Evolutionary conservation across 2,888 invertebrate genomes (phyloP).

Genomic region (Hermaeophaga mercurialis): DNA sequence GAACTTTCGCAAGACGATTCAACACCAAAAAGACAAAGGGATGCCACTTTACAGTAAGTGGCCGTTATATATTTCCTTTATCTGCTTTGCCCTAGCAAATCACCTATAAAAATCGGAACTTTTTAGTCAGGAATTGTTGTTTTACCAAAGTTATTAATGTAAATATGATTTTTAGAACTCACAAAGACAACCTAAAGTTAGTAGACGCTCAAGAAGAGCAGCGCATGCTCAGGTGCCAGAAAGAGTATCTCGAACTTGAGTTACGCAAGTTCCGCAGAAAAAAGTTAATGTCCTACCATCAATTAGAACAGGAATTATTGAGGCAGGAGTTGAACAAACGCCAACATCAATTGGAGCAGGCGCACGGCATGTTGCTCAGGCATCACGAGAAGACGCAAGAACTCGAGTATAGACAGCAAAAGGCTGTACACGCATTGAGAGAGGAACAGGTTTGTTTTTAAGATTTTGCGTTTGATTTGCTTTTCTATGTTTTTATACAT

Average conservation of each 20-base stretch:
- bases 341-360: constrained; percentile 93
- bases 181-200: constrained; percentile 89
- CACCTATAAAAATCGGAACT: too few species aligned
- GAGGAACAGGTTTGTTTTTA: constrained; percentile 73
- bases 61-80: too few species aligned
- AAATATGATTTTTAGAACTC: constrained; percentile 63
- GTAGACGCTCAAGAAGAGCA: constrained; percentile 91
- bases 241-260: constrained; percentile 90
- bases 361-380: constrained; percentile 89
- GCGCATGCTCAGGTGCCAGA: constrained; percentile 83
- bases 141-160: too few species aligned
- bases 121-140: too few species aligned
- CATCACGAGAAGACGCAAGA: constrained; percentile 98
- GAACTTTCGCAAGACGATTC: constrained; percentile 91
- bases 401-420: constrained; percentile 93
- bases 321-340: constrained; percentile 92
- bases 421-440: constrained; percentile 89
- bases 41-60: constrained; percentile 82
- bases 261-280: constrained; percentile 90
- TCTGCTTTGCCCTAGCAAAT: too few species aligned
- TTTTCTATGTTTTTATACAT: too few species aligned
- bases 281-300: constrained; percentile 84
- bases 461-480: background rate
- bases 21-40: constrained; percentile 88
- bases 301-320: constrained; percentile 88